Conservation (phyloP, 2,797 vertebrate species). For the Myotis daubentonii region DNA sequence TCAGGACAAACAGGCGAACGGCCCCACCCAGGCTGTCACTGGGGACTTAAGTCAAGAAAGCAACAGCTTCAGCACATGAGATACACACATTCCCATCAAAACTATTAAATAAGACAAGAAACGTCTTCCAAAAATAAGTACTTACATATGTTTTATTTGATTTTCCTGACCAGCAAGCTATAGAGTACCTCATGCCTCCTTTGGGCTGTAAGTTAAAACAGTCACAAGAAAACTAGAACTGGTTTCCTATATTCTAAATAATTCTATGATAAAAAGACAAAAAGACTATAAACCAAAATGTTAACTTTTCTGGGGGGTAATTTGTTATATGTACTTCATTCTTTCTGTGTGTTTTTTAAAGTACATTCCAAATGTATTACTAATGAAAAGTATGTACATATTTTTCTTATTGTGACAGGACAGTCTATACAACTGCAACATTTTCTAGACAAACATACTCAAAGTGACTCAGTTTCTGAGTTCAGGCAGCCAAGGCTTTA, state of each 20-base stretch:
- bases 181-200: neutral
- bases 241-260: neutral
- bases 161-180: neutral
- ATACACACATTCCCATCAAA: neutral
- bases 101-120: neutral
- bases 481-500: neutral
- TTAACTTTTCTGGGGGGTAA: neutral
- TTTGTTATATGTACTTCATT: conserved; percentile 22
- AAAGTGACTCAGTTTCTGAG: conserved; percentile 38
- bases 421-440: neutral
- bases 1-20: neutral
- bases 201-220: neutral
- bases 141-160: neutral
- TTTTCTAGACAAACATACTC: conserved; percentile 13
- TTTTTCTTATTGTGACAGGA: conserved; percentile 35
- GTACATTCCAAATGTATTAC: neutral
- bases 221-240: neutral
- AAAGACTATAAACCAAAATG: neutral
- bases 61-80: neutral
- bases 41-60: neutral
- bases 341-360: neutral
- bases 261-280: conserved; percentile 1
- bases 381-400: neutral
- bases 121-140: neutral
- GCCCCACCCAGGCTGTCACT: neutral